Evolutionary conservation across 2,888 invertebrate species (phyloP).

Genomic region (Atrina japonica): DNA sequence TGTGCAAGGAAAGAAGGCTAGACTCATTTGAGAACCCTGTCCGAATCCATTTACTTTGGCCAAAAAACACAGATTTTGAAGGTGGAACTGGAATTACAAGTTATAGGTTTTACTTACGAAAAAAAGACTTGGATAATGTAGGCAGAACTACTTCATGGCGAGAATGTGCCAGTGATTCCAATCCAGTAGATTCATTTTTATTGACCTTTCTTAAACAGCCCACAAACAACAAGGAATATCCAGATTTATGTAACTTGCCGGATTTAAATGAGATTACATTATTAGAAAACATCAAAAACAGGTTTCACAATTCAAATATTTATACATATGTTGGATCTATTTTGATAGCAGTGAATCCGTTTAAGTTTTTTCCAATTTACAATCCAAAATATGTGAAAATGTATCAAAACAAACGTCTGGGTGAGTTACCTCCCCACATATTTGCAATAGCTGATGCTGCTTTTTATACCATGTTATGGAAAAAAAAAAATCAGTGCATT

Average conservation of each 20-base stretch:
- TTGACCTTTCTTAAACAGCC: slow-evolving; percentile 96
- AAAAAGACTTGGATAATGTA: slow-evolving; percentile 85
- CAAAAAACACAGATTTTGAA: slow-evolving; percentile 66
- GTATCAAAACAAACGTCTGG: slow-evolving; percentile 95
- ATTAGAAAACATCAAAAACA: slow-evolving; percentile 91
- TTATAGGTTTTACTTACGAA: slow-evolving; percentile 91
- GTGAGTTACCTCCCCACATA: slow-evolving; percentile 96
- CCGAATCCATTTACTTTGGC: slow-evolving; percentile 82
- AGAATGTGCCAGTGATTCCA: slow-evolving; percentile 84
- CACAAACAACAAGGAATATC: slow-evolving; percentile 92
- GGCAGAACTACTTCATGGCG: slow-evolving; percentile 84
- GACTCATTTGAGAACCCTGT: slow-evolving; percentile 85
- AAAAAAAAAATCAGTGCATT: slow-evolving; percentile 94
- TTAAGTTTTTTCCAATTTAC: slow-evolving; percentile 96
- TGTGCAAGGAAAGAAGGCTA: slow-evolving; percentile 94
- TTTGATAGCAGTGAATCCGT: slow-evolving; percentile 94
- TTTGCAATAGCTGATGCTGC: slow-evolving; percentile 97
- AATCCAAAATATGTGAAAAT: slow-evolving; percentile 98
- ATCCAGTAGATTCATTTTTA: slow-evolving; percentile 88
- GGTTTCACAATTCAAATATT: slow-evolving; percentile 95
- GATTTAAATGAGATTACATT: slow-evolving; percentile 96
- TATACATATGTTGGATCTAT: slow-evolving; percentile 98
- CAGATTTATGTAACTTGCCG: slow-evolving; percentile 96
- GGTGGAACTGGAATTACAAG: slow-evolving; percentile 64
- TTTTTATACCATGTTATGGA: slow-evolving; percentile 96